A percentile compares a stretch with the other conserved stretches of the same genome.
Evolutionary conservation across 1,140 invertebrate genomes (phyloP).

Genomic region (Apis florea): DNA sequence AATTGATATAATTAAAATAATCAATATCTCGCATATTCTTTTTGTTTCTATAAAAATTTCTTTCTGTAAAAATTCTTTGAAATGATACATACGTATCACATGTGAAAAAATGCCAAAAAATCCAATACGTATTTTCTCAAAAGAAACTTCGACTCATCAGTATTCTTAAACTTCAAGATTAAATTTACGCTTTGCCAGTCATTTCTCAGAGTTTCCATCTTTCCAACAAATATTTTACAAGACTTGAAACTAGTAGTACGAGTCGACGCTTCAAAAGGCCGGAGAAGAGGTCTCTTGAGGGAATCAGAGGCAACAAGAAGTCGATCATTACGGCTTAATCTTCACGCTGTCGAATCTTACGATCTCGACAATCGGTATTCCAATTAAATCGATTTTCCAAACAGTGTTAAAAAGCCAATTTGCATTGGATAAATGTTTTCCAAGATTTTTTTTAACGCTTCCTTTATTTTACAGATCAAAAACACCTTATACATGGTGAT

Average conservation of each 20-base stretch:
- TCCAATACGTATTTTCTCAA: neutral
- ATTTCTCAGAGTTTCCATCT: neutral
- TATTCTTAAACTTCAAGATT: neutral
- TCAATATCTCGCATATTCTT: too few species aligned
- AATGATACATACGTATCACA: too few species aligned
- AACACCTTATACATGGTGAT: too few species aligned
- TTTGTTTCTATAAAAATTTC: too few species aligned
- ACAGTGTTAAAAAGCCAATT: neutral
- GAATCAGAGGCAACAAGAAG: constrained; percentile 8
- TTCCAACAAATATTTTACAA: neutral
- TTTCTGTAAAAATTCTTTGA: too few species aligned
- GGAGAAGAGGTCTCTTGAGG: too few species aligned
- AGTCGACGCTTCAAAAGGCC: neutral
- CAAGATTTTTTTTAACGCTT: neutral
- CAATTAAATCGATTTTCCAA: constrained; percentile 25
- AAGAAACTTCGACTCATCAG: neutral
- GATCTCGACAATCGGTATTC: neutral
- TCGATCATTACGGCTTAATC: constrained; percentile 36
- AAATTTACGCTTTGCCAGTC: neutral
- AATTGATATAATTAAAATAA: too few species aligned
- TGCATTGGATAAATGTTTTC: constrained; percentile 1
- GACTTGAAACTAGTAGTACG: too few species aligned
- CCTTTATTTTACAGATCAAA: too few species aligned
- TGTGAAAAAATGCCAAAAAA: too few species aligned
- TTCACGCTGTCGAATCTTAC: neutral